Evolutionary conservation across 2,888 invertebrate species (phyloP).

Genomic region (Lutraria lutraria): DNA sequence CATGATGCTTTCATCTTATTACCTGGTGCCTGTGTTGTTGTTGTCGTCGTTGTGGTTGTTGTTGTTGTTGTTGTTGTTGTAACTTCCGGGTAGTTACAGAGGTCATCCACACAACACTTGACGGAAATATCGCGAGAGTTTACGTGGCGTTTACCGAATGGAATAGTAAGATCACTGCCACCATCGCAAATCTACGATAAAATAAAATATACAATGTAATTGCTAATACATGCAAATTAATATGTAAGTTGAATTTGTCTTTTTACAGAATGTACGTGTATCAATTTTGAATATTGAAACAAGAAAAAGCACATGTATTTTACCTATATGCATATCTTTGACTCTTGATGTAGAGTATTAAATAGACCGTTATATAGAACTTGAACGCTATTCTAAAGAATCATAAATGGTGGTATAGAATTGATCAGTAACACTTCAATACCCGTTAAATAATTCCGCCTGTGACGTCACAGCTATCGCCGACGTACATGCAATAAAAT

Average conservation of each 20-base stretch:
- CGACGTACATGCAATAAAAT: too few relatives aligned
- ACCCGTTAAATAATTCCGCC: too few relatives aligned
- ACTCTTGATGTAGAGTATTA: too few relatives aligned
- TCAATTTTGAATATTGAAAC: not conserved
- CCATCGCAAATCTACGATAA: constrained; percentile 53
- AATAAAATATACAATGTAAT: too few relatives aligned
- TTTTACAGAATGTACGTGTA: not conserved
- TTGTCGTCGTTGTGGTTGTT: not conserved
- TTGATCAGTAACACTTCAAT: not conserved
- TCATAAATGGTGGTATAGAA: not conserved
- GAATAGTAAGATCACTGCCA: constrained; percentile 50
- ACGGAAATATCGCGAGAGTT: constrained; percentile 62
- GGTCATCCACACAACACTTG: constrained; percentile 56
- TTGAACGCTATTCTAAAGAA: not conserved
- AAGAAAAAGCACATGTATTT: too few relatives aligned
- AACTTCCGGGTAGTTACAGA: constrained; percentile 58
- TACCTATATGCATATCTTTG: too few relatives aligned
- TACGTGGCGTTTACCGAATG: constrained; percentile 56
- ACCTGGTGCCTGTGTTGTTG: not conserved
- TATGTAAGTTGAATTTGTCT: not conserved
- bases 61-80: not conserved
- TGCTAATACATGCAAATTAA: not conserved
- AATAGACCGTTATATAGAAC: too few relatives aligned
- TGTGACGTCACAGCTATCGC: too few relatives aligned
- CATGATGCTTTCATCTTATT: not conserved